These are phyloP conservation scores for Pogonognathellus flavescens DNA, from an alignment of 1,140 invertebrate genomes.

Conservation along the genomic window DNA sequence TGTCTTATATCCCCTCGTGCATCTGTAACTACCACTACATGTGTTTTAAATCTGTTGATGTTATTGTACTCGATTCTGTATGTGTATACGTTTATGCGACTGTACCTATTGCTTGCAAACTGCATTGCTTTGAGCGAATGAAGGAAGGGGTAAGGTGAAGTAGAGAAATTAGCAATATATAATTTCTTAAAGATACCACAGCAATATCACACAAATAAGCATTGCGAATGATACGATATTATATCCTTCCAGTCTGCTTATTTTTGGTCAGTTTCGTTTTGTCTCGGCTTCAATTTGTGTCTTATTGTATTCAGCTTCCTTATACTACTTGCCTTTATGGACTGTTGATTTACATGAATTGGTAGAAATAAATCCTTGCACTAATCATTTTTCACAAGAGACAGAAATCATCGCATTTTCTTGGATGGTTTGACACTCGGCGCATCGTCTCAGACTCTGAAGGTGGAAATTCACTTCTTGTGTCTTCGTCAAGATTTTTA, in stretches of 20 bases:
- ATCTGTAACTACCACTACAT: too few species aligned
- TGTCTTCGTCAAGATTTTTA: neutral
- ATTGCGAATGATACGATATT: constrained; percentile 32
- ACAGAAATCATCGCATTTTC: too few species aligned
- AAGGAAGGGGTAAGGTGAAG: constrained; percentile 47
- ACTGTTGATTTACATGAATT: neutral
- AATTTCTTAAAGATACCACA: constrained; percentile 9
- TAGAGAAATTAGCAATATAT: constrained; percentile 41
- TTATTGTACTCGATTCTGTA: neutral
- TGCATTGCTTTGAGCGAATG: constrained; percentile 21
- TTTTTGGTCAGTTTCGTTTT: constrained; percentile 54
- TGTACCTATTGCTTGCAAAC: neutral
- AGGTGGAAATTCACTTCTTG: neutral
- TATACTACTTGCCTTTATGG: neutral
- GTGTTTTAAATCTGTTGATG: neutral
- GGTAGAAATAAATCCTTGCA: too few species aligned
- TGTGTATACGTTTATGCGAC: neutral
- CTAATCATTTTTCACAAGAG: too few species aligned
- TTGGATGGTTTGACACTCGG: constrained; percentile 5
- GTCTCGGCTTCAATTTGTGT: constrained; percentile 51
- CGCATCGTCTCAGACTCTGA: neutral
- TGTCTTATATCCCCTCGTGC: neutral
- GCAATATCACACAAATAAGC: constrained; percentile 12
- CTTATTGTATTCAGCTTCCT: neutral
- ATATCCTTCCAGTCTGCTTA: constrained; percentile 29